Percentiles rank a stretch among this genome's conserved stretches.
Evolutionary conservation across 2,797 vertebrate genomes (phyloP).

Genomic region (Onychomys arenicola): DNA sequence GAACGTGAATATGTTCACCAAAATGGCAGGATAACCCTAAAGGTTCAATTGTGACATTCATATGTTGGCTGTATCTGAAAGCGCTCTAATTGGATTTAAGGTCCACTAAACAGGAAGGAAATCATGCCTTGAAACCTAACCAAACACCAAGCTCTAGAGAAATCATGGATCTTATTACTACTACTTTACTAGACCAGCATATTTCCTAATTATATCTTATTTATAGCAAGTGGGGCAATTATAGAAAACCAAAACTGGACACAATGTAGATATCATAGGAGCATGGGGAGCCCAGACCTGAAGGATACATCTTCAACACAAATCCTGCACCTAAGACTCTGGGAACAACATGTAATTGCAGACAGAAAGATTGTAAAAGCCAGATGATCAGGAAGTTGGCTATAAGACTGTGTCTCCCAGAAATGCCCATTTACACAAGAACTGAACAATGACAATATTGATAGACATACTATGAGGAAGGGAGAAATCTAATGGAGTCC

Average conservation of each 20-base stretch:
- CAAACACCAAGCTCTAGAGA: background rate
- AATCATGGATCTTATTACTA: background rate
- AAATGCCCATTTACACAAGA: background rate
- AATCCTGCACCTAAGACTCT: background rate
- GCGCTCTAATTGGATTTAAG: background rate
- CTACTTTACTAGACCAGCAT: background rate
- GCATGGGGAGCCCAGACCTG: background rate
- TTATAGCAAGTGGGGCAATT: background rate
- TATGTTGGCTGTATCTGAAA: background rate
- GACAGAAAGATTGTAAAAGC: background rate
- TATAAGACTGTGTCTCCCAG: background rate
- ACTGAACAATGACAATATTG: background rate
- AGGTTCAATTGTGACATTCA: background rate
- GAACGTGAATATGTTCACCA: background rate
- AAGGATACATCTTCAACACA: background rate
- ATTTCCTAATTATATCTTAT: background rate
- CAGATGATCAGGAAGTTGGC: background rate
- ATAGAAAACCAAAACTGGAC: too few relatives aligned
- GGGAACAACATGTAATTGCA: background rate
- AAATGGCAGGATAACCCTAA: background rate
- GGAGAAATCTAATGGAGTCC: background rate
- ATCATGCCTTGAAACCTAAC: background rate
- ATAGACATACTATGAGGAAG: background rate
- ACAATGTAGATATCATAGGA: background rate
- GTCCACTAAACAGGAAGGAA: background rate